A percentile compares a stretch with the other conserved stretches of the same genome.
These are phyloP conservation scores for Ciona savignyi DNA, from an alignment of 23 tunicate genomes.

Conservation along the genomic window DNA sequence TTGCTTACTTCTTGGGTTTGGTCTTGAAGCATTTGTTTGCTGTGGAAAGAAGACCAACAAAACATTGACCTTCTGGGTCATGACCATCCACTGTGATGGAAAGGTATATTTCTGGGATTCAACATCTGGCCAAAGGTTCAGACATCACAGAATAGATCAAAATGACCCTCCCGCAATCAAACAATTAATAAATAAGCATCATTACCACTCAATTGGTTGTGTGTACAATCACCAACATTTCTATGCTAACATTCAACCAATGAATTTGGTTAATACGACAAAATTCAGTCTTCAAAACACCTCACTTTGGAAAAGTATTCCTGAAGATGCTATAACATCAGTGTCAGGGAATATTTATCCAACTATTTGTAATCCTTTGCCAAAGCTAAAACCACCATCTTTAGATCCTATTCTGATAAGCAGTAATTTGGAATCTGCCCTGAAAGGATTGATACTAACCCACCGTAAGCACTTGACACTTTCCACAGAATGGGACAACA, in stretches of 20 bases:
- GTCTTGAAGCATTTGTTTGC: conserved; percentile 92
- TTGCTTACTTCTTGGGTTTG: conserved; percentile 86
- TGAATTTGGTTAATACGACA: conserved; percentile 46
- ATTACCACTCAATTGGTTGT: conserved; percentile 57
- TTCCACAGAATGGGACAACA: conserved; percentile 68
- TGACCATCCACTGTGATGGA: conserved; percentile 60
- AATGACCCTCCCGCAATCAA: conserved; percentile 67
- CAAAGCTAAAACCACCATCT: conserved; percentile 53
- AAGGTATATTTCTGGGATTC: conserved; percentile 84
- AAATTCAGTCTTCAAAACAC: conserved; percentile 31
- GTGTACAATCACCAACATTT: conserved; percentile 70
- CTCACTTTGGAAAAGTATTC: conserved; percentile 75
- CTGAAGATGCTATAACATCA: conserved; percentile 35
- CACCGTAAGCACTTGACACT: conserved; percentile 52
- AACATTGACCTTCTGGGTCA: conserved; percentile 71
- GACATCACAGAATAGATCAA: conserved; percentile 44
- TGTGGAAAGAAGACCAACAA: conserved; percentile 53
- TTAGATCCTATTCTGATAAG: conserved; percentile 33
- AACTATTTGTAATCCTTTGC: conserved; percentile 35
- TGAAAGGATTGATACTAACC: conserved; percentile 22
- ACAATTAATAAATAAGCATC: conserved; percentile 32
- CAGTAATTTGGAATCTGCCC: conserved; percentile 44
- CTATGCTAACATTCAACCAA: conserved; percentile 78
- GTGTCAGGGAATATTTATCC: conserved; percentile 27
- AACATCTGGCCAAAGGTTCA: conserved; percentile 55